A percentile compares a stretch with the other conserved stretches of the same genome.
These are phyloP conservation scores for Calvadosia cruxmelitensis DNA, from an alignment of 30 jellyfish, hydroid and myxozoan species.

Conservation along the genomic window DNA sequence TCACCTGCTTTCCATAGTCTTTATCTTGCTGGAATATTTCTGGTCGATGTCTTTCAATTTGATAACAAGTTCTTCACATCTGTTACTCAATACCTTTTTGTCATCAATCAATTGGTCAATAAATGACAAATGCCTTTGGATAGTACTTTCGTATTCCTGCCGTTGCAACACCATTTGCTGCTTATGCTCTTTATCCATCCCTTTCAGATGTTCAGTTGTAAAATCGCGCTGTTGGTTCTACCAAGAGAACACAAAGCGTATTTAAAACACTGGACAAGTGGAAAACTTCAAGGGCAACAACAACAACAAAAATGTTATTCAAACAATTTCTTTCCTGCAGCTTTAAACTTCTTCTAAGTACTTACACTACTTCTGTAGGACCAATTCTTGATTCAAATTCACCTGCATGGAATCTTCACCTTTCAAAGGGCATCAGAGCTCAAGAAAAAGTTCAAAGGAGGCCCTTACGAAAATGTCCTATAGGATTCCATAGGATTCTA, in stretches of 20 bases:
- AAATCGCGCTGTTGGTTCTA: constrained; percentile 86
- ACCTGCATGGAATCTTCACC: too few relatives aligned
- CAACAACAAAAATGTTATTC: too few relatives aligned
- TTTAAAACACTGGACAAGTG: too few relatives aligned
- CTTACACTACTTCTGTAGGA: too few relatives aligned
- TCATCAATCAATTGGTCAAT: constrained; percentile 92
- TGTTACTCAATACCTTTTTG: constrained; percentile 77
- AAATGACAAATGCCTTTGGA: constrained; percentile 87
- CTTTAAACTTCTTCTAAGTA: too few relatives aligned
- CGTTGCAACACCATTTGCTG: constrained; percentile 76
- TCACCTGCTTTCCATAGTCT: constrained; percentile 55
- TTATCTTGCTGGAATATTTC: constrained; percentile 61
- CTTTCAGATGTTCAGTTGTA: constrained; percentile 65
- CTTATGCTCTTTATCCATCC: constrained; percentile 80
- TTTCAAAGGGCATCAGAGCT: too few relatives aligned
- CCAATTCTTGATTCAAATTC: too few relatives aligned
- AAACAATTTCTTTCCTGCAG: too few relatives aligned
- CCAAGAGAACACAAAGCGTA: not conserved
- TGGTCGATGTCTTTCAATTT: constrained; percentile 86
- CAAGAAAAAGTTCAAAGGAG: too few relatives aligned
- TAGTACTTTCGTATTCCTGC: constrained; percentile 83
- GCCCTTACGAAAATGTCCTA: too few relatives aligned
- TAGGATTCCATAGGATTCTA: too few relatives aligned
- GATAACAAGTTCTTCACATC: constrained; percentile 81
- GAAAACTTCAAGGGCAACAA: too few relatives aligned